Evolutionary conservation across 2,888 invertebrate species (phyloP), one percentile per base, ranked within the genome.

Genomic region (Mallateleia sp.): DNA sequence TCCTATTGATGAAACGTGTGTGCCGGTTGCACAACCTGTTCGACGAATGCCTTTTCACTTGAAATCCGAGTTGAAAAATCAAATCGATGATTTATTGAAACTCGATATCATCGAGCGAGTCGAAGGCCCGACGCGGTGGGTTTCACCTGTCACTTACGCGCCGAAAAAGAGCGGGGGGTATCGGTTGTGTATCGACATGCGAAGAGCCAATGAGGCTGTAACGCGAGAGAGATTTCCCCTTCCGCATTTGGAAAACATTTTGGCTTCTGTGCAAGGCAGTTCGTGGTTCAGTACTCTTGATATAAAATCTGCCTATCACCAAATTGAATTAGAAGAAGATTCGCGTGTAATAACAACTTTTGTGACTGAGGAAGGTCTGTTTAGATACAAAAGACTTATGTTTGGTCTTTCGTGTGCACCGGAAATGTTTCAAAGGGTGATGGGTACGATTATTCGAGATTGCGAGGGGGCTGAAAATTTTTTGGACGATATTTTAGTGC

Each of bases 321-420:
- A 95, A 80, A 72, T 95, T 1, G 92, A 92, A 1, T 84, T 95
- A 22, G 74, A 90, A 32, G 86, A 89, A 47, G 88, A 92, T 9
- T 93, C 92, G 0, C 83, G 92, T 80, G 85, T 88, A n/a, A 91
- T 94, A 14, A 95, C 94, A 50, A 94, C 93, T 4, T 95, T 95
- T 78, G 92, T 92, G 7, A 94, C 94, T 5, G 89, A 89, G 18
- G 88, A 88, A 32, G 95, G 95, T 0, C 62, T 95, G 11, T 94
- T 80, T 77, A 82, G 93, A 32, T 95, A 94, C 80, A 95, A 95
- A 87, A 56, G 95, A 15, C 38, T 95, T 8, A 93, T 94, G 93
- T 95, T 95, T 81, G 94, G 94, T 0, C 93, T 95, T 11, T 91
- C 90, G 1, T 94, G 94, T 66, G 95, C 95, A 5, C 94, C 94